Evolutionary conservation across 2,113 vertebrate species (phyloP), one percentile per base, ranked within the genome.

Genomic region (Percopsis transmontana): DNA sequence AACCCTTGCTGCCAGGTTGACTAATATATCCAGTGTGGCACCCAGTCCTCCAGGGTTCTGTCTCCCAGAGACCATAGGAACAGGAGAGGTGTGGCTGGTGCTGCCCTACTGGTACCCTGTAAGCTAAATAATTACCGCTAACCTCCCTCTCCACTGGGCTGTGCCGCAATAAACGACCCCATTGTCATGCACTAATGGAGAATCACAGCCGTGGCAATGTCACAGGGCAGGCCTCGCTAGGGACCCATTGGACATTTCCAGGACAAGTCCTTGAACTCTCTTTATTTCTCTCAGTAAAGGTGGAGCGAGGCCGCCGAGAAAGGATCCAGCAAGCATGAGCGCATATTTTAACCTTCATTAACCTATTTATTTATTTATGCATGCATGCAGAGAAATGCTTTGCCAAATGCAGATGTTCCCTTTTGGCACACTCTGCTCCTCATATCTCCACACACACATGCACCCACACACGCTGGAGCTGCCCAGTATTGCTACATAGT

Each of bases 51-150:
- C 40, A 27, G 68, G 51, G 48, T 57, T 52, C 21, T 56, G 66
- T 70, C 58, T 60, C 68, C 68, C 51, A 45, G 40, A 33, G 77
- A 51, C 76, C 66, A n/a, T 39, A 44, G 61, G 66, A 45, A 21
- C 67, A 5, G 68, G 68, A 60, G 65, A 69, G 44, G 56, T 58
- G 64, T 72, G 81, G 71, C 70, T 45, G 47, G 19, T 33, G 51
- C 58, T 14, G 76, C 57, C 58, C 62, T 27, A 20, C 74, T 64
- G 39, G 18, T 39, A 23, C 63, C 59, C 81, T 18, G 42, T 63
- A 66, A 58, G 59, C 72, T 81, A 78, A 85, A 64, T 85, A 79
- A 83, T 85, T 81, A 85, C 80, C 13, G 51, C 75, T 83, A 80
- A 83, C 80, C 78, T 74, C 63, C 64, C 64, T 77, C 81, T 83